Evolutionary conservation across 2,797 vertebrate species (phyloP).

Genomic region (Clamator glandarius): DNA sequence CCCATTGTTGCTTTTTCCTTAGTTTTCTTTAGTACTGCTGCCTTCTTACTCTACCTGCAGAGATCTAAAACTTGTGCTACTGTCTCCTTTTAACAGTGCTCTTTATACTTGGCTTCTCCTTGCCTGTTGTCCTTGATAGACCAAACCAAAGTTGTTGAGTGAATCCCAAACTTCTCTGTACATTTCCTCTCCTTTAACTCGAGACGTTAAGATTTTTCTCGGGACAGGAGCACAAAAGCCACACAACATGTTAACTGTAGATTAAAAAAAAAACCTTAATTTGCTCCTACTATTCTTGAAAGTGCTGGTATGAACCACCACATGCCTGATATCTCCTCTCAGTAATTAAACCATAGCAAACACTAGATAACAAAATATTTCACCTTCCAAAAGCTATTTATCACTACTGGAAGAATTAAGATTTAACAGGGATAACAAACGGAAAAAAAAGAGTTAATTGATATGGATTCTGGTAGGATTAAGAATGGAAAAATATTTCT

Average conservation of each 20-base stretch:
- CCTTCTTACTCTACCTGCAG: neutral
- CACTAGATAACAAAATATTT: neutral
- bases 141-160: neutral
- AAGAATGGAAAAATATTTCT: neutral
- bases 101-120: neutral
- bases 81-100: neutral
- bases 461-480: neutral
- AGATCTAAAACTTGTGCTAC: neutral
- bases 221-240: neutral
- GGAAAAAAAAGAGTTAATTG: neutral
- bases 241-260: neutral
- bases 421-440: neutral
- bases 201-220: neutral
- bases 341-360: neutral
- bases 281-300: neutral
- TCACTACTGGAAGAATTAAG: neutral
- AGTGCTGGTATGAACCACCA: neutral
- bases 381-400: rapidly evolving
- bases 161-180: neutral
- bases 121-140: neutral
- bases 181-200: neutral
- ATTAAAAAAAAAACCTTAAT: neutral
- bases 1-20: neutral
- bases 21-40: neutral
- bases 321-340: rapidly evolving